These are phyloP conservation scores for Brenthis daphne DNA, from an alignment of 2,888 invertebrate genomes.

Conservation along the genomic window DNA sequence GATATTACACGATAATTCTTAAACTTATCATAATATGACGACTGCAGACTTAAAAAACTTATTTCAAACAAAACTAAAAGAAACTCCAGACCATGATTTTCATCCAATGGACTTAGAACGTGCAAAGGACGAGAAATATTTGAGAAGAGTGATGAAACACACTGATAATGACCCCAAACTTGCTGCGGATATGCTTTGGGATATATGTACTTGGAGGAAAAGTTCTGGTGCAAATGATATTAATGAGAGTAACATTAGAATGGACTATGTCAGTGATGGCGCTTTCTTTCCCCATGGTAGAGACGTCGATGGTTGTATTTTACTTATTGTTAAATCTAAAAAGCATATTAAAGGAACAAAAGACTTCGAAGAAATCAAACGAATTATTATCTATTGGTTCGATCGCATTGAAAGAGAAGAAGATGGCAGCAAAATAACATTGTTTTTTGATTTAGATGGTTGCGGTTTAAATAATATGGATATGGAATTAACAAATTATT, in stretches of 20 bases:
- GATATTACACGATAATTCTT: constrained; percentile 2
- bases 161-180: constrained; percentile 84
- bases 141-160: constrained; percentile 87
- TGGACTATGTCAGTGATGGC: constrained; percentile 87
- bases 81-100: constrained; percentile 45
- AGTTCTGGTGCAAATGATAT: constrained; percentile 88
- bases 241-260: constrained; percentile 84
- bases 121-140: constrained; percentile 86
- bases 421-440: constrained; percentile 88
- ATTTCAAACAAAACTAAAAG: constrained; percentile 48
- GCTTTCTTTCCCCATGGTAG: constrained; percentile 88
- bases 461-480: constrained; percentile 94
- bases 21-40: constrained; percentile 36
- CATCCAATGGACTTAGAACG: constrained; percentile 86
- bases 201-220: constrained; percentile 89
- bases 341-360: constrained; percentile 90
- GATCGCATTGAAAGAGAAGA: constrained; percentile 89
- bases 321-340: constrained; percentile 91
- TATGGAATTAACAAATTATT: constrained; percentile 93
- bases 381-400: constrained; percentile 92
- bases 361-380: constrained; percentile 89
- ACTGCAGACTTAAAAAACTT: constrained; percentile 45
- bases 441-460: constrained; percentile 95
- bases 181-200: constrained; percentile 87
- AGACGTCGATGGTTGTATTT: constrained; percentile 89